Evolutionary conservation across 2,113 vertebrate species (phyloP).

Genomic region (Ovibos moschatus): DNA sequence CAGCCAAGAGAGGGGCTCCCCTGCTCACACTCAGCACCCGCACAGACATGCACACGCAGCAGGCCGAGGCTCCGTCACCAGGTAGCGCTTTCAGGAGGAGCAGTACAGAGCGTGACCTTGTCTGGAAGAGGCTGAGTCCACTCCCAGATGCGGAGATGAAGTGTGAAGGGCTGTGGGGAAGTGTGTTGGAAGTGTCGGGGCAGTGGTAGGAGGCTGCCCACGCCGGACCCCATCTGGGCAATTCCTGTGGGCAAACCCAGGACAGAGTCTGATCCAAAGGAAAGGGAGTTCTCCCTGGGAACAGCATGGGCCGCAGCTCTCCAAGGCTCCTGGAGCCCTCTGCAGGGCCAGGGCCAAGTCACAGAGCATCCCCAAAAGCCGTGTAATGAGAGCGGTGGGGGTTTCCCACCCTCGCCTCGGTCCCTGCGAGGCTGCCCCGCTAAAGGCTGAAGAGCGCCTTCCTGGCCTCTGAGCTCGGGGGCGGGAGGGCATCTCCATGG

Average conservation of each 20-base stretch:
- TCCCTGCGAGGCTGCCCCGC: not conserved
- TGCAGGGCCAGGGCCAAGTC: not conserved
- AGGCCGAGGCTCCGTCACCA: rapidly evolving
- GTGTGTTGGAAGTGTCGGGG: not conserved
- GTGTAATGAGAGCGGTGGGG: rapidly evolving
- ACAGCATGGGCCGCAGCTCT: rapidly evolving
- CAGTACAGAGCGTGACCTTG: not conserved
- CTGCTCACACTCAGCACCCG: not conserved
- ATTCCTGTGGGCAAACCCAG: not conserved
- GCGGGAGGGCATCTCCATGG: not conserved
- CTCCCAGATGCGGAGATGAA: not conserved
- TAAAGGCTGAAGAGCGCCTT: not conserved
- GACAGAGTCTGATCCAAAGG: not conserved
- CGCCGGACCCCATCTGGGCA: too few relatives aligned
- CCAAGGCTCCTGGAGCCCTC: not conserved
- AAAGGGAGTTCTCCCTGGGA: not conserved
- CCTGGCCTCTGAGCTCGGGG: not conserved
- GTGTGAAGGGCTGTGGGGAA: not conserved
- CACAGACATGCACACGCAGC: not conserved
- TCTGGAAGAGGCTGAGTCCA: not conserved
- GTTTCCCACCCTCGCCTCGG: not conserved
- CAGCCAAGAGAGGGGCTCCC: not conserved
- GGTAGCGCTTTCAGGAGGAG: not conserved
- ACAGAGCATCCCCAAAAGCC: not conserved
- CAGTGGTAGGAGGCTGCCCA: not conserved